Evolutionary conservation across 2,797 vertebrate species (phyloP).

Genomic region (Rhynchotus rufescens): DNA sequence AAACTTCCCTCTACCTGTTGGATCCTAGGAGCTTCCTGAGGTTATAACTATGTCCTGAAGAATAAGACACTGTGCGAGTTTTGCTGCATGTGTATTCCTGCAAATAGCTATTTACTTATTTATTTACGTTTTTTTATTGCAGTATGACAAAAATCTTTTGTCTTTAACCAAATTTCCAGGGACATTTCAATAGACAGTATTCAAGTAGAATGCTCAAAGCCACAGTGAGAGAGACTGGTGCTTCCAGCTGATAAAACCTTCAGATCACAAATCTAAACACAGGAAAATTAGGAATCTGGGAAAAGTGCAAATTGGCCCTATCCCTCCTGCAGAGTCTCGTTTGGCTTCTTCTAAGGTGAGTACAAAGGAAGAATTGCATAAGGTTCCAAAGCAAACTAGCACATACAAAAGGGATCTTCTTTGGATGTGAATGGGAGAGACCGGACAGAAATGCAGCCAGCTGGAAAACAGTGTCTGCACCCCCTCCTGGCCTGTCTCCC

Average conservation of each 20-base stretch:
- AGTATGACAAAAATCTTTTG: not conserved
- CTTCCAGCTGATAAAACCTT: not conserved
- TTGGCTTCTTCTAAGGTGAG: not conserved
- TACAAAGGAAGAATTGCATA: not conserved
- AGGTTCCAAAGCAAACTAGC: not conserved
- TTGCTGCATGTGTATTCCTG: not conserved
- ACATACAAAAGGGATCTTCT: not conserved
- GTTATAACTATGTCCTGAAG: not conserved
- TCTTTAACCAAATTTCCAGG: not conserved
- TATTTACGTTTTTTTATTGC: not conserved
- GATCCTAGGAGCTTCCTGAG: not conserved
- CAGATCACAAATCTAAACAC: not conserved
- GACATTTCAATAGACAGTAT: not conserved
- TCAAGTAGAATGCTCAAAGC: not conserved
- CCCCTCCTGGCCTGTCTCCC: not conserved
- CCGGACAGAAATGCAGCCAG: not conserved
- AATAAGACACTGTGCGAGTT: not conserved
- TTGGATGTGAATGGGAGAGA: not conserved
- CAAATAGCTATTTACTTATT: not conserved
- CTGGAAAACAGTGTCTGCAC: not conserved
- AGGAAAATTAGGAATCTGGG: not conserved
- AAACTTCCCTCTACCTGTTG: not conserved
- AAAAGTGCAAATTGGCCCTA: not conserved
- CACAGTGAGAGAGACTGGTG: not conserved
- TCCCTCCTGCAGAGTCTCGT: not conserved